phyloP scores from a whole-genome alignment of 2,888 invertebrate genomes.

The Apoderus coryli region DNA sequence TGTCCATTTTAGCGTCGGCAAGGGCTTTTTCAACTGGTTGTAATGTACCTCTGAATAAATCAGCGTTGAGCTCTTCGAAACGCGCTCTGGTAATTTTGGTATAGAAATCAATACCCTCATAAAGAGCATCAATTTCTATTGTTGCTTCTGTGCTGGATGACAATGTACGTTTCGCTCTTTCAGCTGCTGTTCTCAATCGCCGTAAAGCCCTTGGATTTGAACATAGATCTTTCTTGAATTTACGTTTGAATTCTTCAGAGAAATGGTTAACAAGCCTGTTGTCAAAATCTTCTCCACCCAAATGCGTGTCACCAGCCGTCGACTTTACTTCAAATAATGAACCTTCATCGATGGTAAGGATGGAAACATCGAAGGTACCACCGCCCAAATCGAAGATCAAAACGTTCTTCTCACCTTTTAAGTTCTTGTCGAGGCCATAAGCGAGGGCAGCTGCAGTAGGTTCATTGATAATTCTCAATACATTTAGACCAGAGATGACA shows the following conservation, averaged over 20 bases:
- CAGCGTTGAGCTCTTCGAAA: too few relatives aligned
- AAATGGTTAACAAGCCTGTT: constrained; percentile 43
- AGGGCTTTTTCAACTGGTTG: too few relatives aligned
- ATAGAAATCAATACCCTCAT: constrained; percentile 59
- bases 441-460: constrained; percentile 33
- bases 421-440: constrained; percentile 22
- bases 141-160: too few relatives aligned
- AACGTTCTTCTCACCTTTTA: constrained; percentile 32
- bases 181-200: constrained; percentile 53
- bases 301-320: constrained; percentile 73
- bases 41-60: too few relatives aligned
- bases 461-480: constrained; percentile 70
- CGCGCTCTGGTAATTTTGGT: constrained; percentile 57
- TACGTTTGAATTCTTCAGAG: constrained; percentile 52
- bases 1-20: too few relatives aligned
- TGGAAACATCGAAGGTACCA: constrained; percentile 69
- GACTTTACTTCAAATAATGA: constrained; percentile 78
- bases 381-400: constrained; percentile 50
- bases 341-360: constrained; percentile 65
- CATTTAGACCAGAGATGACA: constrained; percentile 44
- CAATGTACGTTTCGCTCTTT: too few relatives aligned
- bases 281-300: constrained; percentile 59
- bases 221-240: constrained; percentile 53
- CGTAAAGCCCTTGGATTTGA: constrained; percentile 45
- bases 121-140: constrained; percentile 61